Percentiles rank a stretch among this genome's conserved stretches.
phyloP scores from a whole-genome alignment of 2,888 invertebrate genomes.

The Marasmarcha lunaedactyla region DNA sequence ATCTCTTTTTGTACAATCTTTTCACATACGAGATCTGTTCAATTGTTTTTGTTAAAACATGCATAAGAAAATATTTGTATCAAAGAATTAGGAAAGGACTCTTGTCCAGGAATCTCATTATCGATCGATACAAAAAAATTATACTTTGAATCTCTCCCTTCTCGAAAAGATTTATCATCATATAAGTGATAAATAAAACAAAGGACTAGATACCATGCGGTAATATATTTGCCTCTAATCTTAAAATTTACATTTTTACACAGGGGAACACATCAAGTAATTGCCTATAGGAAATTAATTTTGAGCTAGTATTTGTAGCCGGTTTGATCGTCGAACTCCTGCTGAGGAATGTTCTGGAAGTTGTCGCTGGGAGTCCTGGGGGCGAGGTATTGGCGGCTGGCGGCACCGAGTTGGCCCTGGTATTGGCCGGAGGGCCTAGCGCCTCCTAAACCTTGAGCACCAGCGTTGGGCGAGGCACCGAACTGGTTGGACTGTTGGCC shows the following conservation, averaged over 20 bases:
- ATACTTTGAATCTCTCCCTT: too few species aligned
- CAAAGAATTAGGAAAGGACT: too few species aligned
- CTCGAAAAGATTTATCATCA: too few species aligned
- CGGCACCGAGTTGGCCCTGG: conserved; percentile 19
- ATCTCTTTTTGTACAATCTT: too few species aligned
- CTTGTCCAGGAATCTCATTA: too few species aligned
- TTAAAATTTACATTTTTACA: not conserved
- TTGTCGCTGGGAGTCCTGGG: conserved; percentile 27
- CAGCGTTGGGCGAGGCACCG: conserved; percentile 4
- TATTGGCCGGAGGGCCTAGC: conserved; percentile 11
- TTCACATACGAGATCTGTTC: too few species aligned
- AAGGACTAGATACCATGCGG: too few species aligned
- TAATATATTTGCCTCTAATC: too few species aligned
- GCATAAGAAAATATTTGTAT: too few species aligned
- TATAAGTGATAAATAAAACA: too few species aligned
- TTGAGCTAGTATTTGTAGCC: conserved; percentile 44
- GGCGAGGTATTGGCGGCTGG: conserved; percentile 45
- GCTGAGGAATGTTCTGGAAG: conserved; percentile 40
- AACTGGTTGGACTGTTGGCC: conserved; percentile 19
- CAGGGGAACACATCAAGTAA: conserved; percentile 1
- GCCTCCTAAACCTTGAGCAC: conserved; percentile 2
- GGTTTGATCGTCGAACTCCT: conserved; percentile 48
- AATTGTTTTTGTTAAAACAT: too few species aligned
- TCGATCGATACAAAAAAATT: too few species aligned
- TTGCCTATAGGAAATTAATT: not conserved